Percentiles rank a stretch among this genome's conserved stretches.
These are phyloP conservation scores for Decapterus maruadsi DNA, from an alignment of 2,797 vertebrate genomes.

Conservation along the genomic window DNA sequence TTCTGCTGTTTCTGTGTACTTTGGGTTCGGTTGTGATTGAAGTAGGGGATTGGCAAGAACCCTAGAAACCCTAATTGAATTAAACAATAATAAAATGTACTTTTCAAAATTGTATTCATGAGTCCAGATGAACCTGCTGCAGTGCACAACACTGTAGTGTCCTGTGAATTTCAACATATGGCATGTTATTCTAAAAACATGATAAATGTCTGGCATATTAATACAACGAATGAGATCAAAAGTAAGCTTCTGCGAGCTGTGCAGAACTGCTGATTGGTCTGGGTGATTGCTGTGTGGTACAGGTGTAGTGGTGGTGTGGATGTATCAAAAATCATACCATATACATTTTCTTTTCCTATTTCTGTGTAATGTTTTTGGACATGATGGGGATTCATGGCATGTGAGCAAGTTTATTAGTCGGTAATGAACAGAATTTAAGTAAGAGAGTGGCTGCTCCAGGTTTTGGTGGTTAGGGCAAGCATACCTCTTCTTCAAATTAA, in stretches of 20 bases:
- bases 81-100: neutral
- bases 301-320: too few relatives aligned
- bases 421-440: neutral
- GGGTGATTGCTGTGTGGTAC: too few relatives aligned
- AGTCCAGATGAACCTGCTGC: neutral
- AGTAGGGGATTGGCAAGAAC: neutral
- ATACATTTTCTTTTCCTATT: neutral
- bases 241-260: too few relatives aligned
- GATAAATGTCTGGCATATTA: too few relatives aligned
- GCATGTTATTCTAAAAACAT: too few relatives aligned
- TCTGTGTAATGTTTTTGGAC: neutral
- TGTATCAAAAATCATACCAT: too few relatives aligned
- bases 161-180: neutral
- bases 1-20: neutral
- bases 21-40: neutral
- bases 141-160: neutral
- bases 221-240: too few relatives aligned
- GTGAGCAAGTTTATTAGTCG: neutral
- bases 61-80: neutral
- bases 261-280: too few relatives aligned
- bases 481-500: neutral
- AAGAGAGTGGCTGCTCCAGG: neutral
- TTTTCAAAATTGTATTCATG: neutral
- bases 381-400: neutral
- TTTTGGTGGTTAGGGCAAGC: conserved; percentile 10